phyloP scores from a whole-genome alignment of 2,113 vertebrate genomes.

The western clawed frog (Xenopus tropicalis) region DNA sequence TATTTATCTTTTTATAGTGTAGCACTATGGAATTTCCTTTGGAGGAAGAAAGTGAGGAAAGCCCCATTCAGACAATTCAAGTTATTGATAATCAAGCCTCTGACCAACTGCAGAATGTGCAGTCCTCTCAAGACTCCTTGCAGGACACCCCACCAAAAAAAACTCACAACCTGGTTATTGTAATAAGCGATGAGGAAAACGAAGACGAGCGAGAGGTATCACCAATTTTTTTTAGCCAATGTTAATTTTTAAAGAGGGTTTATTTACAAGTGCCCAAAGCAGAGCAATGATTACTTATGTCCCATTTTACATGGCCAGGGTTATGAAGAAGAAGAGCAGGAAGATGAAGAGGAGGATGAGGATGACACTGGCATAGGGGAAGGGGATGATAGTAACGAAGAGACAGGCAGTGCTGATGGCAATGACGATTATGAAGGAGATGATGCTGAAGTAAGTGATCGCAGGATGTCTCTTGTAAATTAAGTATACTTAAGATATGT shows the following conservation, averaged over 20 bases:
- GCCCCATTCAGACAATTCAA: constrained; percentile 70
- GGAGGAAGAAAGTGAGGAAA: constrained; percentile 77
- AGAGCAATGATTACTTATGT: background rate
- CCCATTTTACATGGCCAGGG: constrained; percentile 32
- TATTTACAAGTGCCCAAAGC: no score
- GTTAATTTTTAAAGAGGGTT: no score
- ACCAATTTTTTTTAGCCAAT: background rate
- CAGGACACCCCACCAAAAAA: no score
- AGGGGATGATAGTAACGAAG: constrained; percentile 91
- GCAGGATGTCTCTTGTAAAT: background rate
- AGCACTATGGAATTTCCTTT: constrained; percentile 75
- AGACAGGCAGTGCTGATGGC: constrained; percentile 80
- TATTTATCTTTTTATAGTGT: constrained; percentile 59
- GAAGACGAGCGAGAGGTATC: constrained; percentile 78
- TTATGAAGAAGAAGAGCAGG: constrained; percentile 81
- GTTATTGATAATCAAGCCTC: constrained; percentile 72
- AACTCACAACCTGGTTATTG: constrained; percentile 62
- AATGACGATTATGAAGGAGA: constrained; percentile 90
- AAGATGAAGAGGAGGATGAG: constrained; percentile 87
- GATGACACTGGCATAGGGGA: constrained; percentile 92
- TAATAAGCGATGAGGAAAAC: constrained; percentile 89
- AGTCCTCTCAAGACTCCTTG: constrained; percentile 66
- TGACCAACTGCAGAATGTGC: constrained; percentile 58
- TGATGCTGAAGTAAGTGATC: constrained; percentile 75
- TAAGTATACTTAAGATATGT: background rate